These are phyloP conservation scores for Thumatha senex DNA, from an alignment of 2,888 invertebrate species.

Conservation along the genomic window DNA sequence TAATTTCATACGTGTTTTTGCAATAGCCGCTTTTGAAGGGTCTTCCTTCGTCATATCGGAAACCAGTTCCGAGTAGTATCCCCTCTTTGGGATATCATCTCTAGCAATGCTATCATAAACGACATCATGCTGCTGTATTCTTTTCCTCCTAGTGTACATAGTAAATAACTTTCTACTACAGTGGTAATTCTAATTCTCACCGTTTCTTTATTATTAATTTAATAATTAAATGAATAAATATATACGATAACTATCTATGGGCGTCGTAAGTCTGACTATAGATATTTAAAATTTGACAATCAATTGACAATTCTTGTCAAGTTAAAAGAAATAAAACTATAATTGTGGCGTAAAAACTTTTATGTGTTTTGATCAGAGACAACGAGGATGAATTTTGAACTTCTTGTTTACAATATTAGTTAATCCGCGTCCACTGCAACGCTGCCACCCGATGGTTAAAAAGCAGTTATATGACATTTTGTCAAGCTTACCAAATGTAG, in stretches of 20 bases:
- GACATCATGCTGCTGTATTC: slow-evolving; percentile 65
- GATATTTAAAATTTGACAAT: neutral
- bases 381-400: too few species aligned
- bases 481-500: too few species aligned
- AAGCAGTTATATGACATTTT: too few species aligned
- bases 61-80: slow-evolving; percentile 85
- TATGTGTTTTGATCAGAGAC: too few species aligned
- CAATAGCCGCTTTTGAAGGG: slow-evolving; percentile 56
- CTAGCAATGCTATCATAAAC: slow-evolving; percentile 63
- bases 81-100: slow-evolving; percentile 71
- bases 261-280: neutral
- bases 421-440: too few species aligned
- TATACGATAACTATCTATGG: neutral
- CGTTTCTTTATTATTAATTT: neutral
- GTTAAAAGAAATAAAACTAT: neutral
- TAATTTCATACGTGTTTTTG: slow-evolving; percentile 70
- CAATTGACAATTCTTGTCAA: neutral
- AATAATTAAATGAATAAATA: neutral
- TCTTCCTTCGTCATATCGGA: slow-evolving; percentile 76
- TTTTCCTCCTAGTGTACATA: slow-evolving; percentile 70
- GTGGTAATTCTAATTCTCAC: neutral
- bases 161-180: neutral
- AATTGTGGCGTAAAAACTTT: too few species aligned
- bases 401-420: too few species aligned
- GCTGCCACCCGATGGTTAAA: too few species aligned